Evolutionary conservation across 2,888 invertebrate species (phyloP), one percentile per base, ranked within the genome.

Genomic region (Cyaniris semiargus): DNA sequence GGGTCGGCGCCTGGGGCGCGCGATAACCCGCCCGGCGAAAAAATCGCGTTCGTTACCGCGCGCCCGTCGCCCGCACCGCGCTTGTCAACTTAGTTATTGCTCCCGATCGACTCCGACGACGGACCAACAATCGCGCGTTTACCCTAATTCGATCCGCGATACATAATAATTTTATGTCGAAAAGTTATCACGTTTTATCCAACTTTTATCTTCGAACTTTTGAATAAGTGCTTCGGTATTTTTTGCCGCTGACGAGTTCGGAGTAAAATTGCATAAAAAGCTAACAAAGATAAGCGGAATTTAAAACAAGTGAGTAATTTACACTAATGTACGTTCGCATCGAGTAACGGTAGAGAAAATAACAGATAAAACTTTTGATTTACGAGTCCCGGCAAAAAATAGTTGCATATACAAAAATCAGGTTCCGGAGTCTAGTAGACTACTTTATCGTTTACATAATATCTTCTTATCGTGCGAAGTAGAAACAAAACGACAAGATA

Each of bases 1-100:
- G 85, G 85, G 84, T 82, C 85, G 84, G 81, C 83, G 86, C 90
- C 92, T 90, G 92, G 80, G 91, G 93, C 90, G 75, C 77, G 86
- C 84, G 94, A 94, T 94, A 94, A 91, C 87, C 85, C 84, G 81
- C 48, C 80, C 79, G 81, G 80, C 79, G 86, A 88, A 91, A 91
- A 92, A 92, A 91, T 83, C 83, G 81, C 87, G 89, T 93, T 93
- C 92, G 93, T 91, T 87, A 89, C 89, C 48, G 48, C 48, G 48
- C 48, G 13, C 48, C 48, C 48, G 15, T 0, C 48, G 48, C 48
- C 48, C 48, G 86, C 87, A 84, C 89, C 90, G 88, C 92, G 92
- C 93, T 92, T 91, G 92, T 93, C 92, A 90, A 93, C 90, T 93
- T 93, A 83, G 84, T 92, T 91, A 92, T 93, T 91, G 92, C 89